These are phyloP conservation scores for Notamacropus eugenii DNA, from an alignment of 2,797 vertebrate species.

Conservation along the genomic window DNA sequence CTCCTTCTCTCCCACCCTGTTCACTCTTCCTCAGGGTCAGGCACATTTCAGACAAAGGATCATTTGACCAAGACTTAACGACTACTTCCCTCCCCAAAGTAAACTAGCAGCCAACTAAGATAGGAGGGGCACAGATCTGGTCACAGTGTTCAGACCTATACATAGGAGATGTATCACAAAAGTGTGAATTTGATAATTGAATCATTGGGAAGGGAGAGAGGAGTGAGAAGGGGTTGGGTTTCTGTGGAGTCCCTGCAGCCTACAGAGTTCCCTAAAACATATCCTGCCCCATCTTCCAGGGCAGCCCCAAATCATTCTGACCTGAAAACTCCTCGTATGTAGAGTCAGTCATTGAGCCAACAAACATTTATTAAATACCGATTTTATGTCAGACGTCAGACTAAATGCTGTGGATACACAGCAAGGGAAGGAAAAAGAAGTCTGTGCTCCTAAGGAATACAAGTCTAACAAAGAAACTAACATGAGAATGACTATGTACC, in stretches of 20 bases:
- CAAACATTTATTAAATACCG: background rate
- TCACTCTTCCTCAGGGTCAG: background rate
- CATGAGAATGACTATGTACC: too few species aligned
- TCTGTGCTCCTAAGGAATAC: background rate
- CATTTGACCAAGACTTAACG: background rate
- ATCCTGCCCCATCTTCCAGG: background rate
- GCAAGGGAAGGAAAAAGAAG: background rate
- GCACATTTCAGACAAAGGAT: background rate
- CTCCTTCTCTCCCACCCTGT: background rate
- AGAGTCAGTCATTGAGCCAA: background rate
- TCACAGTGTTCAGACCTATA: background rate
- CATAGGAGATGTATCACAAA: background rate
- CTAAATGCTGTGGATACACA: background rate
- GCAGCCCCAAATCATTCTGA: background rate
- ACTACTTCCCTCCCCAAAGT: background rate
- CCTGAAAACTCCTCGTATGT: background rate
- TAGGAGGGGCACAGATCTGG: background rate
- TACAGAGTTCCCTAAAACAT: background rate
- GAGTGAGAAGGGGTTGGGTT: background rate
- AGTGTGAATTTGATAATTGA: background rate
- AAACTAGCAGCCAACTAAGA: background rate
- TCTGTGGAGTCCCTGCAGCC: background rate
- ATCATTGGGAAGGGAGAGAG: background rate
- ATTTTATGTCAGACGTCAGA: background rate
- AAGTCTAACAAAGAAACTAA: background rate